These are phyloP conservation scores for Ochropacha duplaris DNA, from an alignment of 2,888 invertebrate species.

Conservation along the genomic window DNA sequence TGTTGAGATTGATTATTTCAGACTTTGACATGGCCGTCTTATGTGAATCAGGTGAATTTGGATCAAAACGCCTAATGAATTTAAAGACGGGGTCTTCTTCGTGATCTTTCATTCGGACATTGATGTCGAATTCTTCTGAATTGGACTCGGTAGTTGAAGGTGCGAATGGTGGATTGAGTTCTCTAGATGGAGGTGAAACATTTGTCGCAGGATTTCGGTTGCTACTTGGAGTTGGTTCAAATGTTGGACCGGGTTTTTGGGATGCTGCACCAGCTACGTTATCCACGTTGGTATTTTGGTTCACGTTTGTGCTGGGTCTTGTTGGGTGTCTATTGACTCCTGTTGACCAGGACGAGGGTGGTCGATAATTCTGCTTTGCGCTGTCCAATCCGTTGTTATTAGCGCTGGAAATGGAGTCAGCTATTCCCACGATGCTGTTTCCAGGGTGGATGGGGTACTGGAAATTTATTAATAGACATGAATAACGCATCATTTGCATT, in stretches of 20 bases:
- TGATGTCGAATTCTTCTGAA: constrained; percentile 33
- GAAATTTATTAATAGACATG: constrained; percentile 25
- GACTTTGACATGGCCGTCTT: constrained; percentile 68
- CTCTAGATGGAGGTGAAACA: constrained; percentile 47
- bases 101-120: constrained; percentile 35
- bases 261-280: constrained; percentile 48
- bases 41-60: constrained; percentile 62
- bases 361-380: constrained; percentile 73
- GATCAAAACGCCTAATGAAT: constrained; percentile 77
- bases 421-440: constrained; percentile 68
- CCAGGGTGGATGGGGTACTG: constrained; percentile 70
- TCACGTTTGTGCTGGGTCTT: constrained; percentile 10
- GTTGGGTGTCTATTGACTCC: constrained; percentile 33
- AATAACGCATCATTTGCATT: background rate
- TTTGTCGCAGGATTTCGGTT: constrained; percentile 15
- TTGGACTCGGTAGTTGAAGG: constrained; percentile 42
- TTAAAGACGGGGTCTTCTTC: constrained; percentile 58
- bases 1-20: constrained; percentile 66
- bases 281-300: constrained; percentile 28
- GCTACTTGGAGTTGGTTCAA: constrained; percentile 37
- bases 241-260: constrained; percentile 48
- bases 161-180: constrained; percentile 51
- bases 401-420: constrained; percentile 65
- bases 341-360: constrained; percentile 82
- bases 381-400: constrained; percentile 67